Conservation (phyloP, 35 echinoderm and acorn worm species). For the Holothuria glaberrima region DNA sequence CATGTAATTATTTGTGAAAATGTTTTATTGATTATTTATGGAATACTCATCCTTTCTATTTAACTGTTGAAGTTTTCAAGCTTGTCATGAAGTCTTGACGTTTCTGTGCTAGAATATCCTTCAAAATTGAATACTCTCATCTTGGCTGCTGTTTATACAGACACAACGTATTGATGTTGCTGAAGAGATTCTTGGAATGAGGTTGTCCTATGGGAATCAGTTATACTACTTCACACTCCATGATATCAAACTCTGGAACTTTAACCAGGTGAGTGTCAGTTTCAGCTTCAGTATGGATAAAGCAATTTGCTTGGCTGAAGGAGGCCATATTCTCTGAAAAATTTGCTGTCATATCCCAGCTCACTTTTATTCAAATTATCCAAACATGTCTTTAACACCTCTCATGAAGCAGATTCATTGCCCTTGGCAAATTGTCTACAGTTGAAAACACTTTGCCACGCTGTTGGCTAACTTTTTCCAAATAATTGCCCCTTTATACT, state of each 20-base stretch:
- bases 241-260: slow-evolving; percentile 89
- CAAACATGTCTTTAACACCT: no score
- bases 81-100: not conserved
- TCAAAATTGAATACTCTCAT: not conserved
- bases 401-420: no score
- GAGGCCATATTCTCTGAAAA: no score
- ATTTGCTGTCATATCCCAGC: no score
- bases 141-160: not conserved
- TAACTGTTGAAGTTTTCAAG: not conserved
- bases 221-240: slow-evolving; percentile 81
- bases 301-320: no score
- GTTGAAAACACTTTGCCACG: no score
- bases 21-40: not conserved
- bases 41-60: not conserved
- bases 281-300: not conserved
- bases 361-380: no score
- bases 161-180: slow-evolving; percentile 83
- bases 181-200: slow-evolving; percentile 90
- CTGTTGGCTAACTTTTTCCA: no score
- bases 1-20: no score
- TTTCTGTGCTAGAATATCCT: not conserved
- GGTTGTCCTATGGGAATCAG: slow-evolving; percentile 64
- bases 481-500: no score
- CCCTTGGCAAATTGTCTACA: no score
- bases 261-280: slow-evolving; percentile 75